Evolutionary conservation across 2,113 vertebrate genomes (phyloP).

Genomic region (Ptyas mucosa): DNA sequence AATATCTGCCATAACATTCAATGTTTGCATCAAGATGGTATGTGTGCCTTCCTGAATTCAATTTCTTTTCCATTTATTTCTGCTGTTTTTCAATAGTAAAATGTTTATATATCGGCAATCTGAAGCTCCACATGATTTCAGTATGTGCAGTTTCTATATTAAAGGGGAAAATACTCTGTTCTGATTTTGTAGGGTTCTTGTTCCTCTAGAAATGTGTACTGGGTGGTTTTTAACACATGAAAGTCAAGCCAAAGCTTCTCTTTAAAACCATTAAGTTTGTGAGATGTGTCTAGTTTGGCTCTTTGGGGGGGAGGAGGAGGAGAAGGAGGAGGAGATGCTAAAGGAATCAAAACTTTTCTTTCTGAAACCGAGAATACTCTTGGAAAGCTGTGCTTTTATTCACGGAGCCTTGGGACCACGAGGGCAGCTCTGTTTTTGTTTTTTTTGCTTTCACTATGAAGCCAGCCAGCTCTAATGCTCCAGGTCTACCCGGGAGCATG

Average conservation of each 20-base stretch:
- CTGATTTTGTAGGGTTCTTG: not conserved
- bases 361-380: not conserved
- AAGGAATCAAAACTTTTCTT: not conserved
- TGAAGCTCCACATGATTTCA: not conserved
- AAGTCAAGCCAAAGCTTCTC: not conserved
- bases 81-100: constrained; percentile 5
- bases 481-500: not conserved
- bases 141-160: not conserved
- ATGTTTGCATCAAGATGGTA: not conserved
- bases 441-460: not conserved
- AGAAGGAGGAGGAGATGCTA: not conserved
- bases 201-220: not conserved
- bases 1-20: not conserved
- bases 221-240: not conserved
- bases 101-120: not conserved
- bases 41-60: not conserved
- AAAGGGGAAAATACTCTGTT: not conserved
- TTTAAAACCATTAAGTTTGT: not conserved
- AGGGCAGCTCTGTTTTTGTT: not conserved
- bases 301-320: not conserved
- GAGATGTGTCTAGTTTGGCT: not conserved
- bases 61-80: not conserved
- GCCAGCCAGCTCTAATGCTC: not conserved
- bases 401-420: not conserved
- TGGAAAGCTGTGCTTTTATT: not conserved